Conservation (phyloP, 2,113 vertebrate genomes). For the Tauraco erythrolophus region DNA sequence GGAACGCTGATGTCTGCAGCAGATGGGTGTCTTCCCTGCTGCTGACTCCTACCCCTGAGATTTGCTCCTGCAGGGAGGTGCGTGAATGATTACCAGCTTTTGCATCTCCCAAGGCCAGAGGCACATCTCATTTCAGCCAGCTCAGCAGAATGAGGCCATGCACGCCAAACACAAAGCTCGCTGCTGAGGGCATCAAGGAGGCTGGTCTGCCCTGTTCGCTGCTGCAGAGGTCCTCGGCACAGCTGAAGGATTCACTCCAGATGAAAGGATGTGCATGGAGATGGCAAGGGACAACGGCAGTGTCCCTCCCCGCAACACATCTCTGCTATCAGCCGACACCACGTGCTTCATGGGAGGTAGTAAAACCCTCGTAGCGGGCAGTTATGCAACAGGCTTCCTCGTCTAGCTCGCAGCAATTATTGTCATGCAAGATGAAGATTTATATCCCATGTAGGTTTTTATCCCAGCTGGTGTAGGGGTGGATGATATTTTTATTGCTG, state of each 20-base stretch:
- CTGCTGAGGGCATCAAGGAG: accelerated
- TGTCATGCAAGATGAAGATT: slow-evolving; percentile 41
- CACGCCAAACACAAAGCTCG: accelerated
- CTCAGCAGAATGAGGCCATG: accelerated
- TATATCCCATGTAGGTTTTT: slow-evolving; percentile 44
- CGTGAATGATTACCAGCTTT: background rate
- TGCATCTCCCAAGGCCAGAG: background rate
- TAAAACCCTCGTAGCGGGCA: background rate
- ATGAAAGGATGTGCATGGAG: background rate
- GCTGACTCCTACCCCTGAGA: background rate
- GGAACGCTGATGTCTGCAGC: background rate
- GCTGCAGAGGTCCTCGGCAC: background rate
- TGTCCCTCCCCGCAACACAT: background rate
- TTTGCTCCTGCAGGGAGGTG: background rate
- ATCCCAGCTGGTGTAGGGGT: slow-evolving; percentile 58
- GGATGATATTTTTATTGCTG: slow-evolving; percentile 69
- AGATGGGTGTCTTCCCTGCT: background rate
- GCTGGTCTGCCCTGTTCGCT: background rate
- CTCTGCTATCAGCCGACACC: background rate
- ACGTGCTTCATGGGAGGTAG: background rate
- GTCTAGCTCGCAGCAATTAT: background rate
- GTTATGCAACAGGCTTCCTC: slow-evolving; percentile 17
- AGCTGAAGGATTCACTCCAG: background rate
- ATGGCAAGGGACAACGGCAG: accelerated
- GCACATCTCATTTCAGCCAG: background rate